Evolutionary conservation across 2,888 invertebrate genomes (phyloP), one percentile per base, ranked within the genome.

Genomic region (Micropterix aruncella): DNA sequence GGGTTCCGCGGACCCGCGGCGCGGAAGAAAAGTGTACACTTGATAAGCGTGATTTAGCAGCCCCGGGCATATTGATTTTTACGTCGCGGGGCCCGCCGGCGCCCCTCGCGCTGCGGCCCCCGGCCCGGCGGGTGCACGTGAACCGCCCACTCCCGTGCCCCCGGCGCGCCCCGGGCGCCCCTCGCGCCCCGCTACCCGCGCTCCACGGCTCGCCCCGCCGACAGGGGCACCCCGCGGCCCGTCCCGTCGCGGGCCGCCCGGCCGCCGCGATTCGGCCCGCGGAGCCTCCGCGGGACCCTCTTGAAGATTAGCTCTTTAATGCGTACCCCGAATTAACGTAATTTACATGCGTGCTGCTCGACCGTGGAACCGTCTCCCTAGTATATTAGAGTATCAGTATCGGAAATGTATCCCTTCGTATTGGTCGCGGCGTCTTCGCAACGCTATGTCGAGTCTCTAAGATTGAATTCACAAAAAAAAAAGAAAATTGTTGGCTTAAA

Each of bases 1-100:
- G 49, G 50, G 52, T 45, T 49, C 45, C 47, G 47, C 47, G 47
- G 41, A 45, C 45, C 51, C 48, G 47, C 41, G 44, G 46, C 46
- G 44, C 41, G 44, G 19, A 44, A 36, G 17, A 47, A 44, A 50
- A 38, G 48, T 40, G 50, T 40, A 46, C 36, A 14, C 38, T 70
- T 71, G 70, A 70, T 71, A 71, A 71, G 70, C 78, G 79, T 79
- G 80, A 79, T 80, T 80, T 80, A 79, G 79, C 78, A 78, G 79
- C 79, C 78, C 78, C 77, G 77, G 70, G 78, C 78, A 79, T 72
- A 72, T 73, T 71, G 71, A 70, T 71, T 71, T 70, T 70, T 70
- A 70, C 71, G 38, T 38, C 14, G 16, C 36, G 15, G 4, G 37
- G 18, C 39, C 44, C 19, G 16, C 18, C 19, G 19, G 18, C 19